Evolutionary conservation across 2,113 vertebrate species (phyloP), one percentile per base, ranked within the genome.

Genomic region (Gobius niger): DNA sequence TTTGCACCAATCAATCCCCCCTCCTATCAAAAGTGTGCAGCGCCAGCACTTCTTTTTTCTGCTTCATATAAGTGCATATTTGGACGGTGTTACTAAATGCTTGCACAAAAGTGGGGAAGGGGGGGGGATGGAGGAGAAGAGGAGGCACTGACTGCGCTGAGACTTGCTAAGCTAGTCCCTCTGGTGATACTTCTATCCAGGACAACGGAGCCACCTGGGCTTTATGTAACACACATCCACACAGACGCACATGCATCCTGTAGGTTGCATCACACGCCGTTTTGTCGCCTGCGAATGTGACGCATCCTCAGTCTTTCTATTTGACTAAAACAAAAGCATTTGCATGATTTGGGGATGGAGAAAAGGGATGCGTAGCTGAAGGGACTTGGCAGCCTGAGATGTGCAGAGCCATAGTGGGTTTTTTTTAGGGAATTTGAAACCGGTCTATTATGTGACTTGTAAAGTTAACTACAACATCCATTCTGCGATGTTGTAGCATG

Each of bases 161-260:
- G 80, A 74, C 74, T 65, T 76, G 81, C 81, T 75, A 78, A 81
- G 81, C 63, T 76, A 70, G 51, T 84, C 78, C 89, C 82, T 79
- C 74, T 67, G 81, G 82, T 87, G 83, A 85, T 77, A 72, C 72
- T 72, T 78, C 77, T 79, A 83, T 85, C 83, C 85, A 90, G 82
- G 86, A 90, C 84, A 91, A 88, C 88, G 87, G 73, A 46, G 40
- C 13, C 70, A 84, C 86, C 80, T 83, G 89, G 76, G 85, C 82
- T 71, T 87, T 86, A 85, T 76, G 71, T 76, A 85, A 84, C 60
- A 53, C 62, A 19, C 56, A 73, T 42, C 77, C 56, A 53, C 44
- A 18, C 72, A 68, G 59, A 57, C 72, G 24, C 50, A 46, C 50
- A 61, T 12, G 7, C 47, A 49, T 12, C 15, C 12, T 5, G 18